A percentile compares a stretch with the other conserved stretches of the same genome.
These are phyloP conservation scores for Melanocharis versteri DNA, from an alignment of 2,113 vertebrate genomes.

Conservation along the genomic window DNA sequence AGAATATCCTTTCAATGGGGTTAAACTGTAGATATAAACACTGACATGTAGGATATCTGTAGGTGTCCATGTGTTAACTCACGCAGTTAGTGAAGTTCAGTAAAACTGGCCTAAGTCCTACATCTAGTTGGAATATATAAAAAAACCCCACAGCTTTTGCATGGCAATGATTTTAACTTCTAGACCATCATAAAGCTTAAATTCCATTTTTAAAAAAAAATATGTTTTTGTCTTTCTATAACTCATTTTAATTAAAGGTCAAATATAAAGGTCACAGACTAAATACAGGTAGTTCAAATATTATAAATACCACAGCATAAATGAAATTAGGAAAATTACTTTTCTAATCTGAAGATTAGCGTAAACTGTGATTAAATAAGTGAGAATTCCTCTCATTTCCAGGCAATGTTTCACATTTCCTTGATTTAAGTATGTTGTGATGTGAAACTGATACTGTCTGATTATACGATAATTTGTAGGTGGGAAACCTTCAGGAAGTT, in stretches of 20 bases:
- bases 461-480: not conserved
- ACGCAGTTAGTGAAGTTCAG: not conserved
- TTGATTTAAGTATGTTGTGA: conserved; percentile 4
- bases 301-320: not conserved
- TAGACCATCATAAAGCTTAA: not conserved
- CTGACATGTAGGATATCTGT: not conserved
- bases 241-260: not conserved
- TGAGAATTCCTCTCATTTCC: conserved; percentile 13
- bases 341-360: not conserved
- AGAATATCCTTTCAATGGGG: not conserved
- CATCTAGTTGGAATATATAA: not conserved
- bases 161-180: not conserved
- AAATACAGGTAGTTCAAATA: not conserved
- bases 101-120: not conserved
- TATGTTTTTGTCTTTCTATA: not conserved
- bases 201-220: not conserved
- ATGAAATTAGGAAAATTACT: not conserved
- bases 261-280: not conserved
- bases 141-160: not conserved
- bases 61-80: not conserved
- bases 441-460: not conserved
- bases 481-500: not conserved
- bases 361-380: not conserved
- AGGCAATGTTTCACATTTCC: conserved; percentile 12
- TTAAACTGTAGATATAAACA: not conserved